Evolutionary conservation across 2,113 vertebrate genomes (phyloP).

Genomic region (Furnarius figulus): DNA sequence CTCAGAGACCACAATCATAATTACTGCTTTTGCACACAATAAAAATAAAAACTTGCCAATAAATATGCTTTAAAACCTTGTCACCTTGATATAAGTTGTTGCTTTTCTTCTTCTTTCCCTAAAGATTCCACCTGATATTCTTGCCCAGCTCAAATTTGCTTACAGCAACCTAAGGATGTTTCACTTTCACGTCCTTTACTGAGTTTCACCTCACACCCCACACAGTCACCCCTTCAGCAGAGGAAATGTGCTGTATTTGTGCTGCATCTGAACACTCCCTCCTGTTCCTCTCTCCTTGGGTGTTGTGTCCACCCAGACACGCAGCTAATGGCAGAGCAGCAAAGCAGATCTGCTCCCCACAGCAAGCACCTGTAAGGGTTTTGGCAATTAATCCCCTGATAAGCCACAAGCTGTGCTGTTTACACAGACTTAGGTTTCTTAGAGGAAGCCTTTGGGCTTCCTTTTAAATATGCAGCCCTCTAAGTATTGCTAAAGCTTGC

Average conservation of each 20-base stretch:
- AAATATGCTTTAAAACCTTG: not conserved
- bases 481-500: not conserved
- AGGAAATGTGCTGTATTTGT: not conserved
- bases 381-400: not conserved
- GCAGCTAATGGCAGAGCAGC: not conserved
- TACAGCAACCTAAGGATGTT: not conserved
- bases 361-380: not conserved
- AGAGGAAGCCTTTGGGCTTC: not conserved
- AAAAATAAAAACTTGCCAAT: not conserved
- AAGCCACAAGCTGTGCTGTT: not conserved
- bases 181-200: not conserved
- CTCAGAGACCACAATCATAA: not conserved
- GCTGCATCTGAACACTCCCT: not conserved
- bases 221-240: not conserved
- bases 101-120: not conserved
- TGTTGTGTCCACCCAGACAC: not conserved
- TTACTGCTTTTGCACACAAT: not conserved
- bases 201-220: not conserved
- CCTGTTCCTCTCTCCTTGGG: not conserved
- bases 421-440: not conserved
- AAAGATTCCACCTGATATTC: not conserved
- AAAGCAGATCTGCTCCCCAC: not conserved
- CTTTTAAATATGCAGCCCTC: not conserved
- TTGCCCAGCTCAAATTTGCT: not conserved
- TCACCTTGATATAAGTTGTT: not conserved